A percentile compares a stretch with the other conserved stretches of the same genome.
Evolutionary conservation across 2,113 vertebrate species (phyloP).

Genomic region (Grammomys surdaster): DNA sequence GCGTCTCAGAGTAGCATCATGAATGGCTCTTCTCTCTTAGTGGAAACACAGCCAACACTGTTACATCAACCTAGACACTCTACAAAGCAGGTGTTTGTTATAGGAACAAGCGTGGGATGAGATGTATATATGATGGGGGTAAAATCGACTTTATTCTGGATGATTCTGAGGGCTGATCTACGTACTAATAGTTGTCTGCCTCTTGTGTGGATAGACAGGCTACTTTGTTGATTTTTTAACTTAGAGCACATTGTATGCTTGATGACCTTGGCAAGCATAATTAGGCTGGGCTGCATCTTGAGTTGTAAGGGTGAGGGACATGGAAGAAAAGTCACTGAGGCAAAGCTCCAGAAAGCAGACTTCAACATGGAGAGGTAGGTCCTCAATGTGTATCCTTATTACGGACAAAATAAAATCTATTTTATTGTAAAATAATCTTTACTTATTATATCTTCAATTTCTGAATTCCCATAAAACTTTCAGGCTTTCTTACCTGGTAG

Average conservation of each 20-base stretch:
- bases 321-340: not conserved
- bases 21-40: not conserved
- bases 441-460: not conserved
- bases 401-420: not conserved
- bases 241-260: conserved; percentile 35
- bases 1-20: not conserved
- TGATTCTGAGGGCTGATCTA: conserved; percentile 28
- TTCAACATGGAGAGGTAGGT: not conserved
- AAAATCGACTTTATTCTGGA: conserved; percentile 43
- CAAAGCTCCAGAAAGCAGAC: not conserved
- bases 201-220: conserved; percentile 45
- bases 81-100: not conserved
- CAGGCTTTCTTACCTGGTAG: not conserved
- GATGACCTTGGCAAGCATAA: conserved; percentile 13
- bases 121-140: not conserved
- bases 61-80: not conserved
- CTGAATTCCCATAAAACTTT: not conserved
- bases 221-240: conserved; percentile 16
- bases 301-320: not conserved
- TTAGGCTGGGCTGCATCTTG: not conserved
- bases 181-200: not conserved
- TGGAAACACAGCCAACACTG: not conserved
- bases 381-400: not conserved
- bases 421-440: conserved; percentile 21
- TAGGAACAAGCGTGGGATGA: not conserved